Evolutionary conservation across 2,888 invertebrate genomes (phyloP), one percentile per base, ranked within the genome.

Genomic region (Parascotia fuliginaria): DNA sequence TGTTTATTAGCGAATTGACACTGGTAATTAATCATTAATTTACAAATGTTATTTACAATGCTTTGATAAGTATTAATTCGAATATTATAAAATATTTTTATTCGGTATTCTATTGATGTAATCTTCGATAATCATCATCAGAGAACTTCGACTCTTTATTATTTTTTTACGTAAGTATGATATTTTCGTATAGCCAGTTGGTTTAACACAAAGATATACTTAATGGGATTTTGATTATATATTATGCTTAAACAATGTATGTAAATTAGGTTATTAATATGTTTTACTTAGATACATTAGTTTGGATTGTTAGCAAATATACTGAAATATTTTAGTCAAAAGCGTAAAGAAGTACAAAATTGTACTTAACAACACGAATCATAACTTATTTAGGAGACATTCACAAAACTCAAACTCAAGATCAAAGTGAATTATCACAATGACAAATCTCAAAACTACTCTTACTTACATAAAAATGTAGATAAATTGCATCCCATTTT

Each of bases 1-100:
- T 75, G 75, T 77, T 70, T 71, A 64, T 68, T 63, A 67, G 60
- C 58, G 53, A 60, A 65, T 64, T 69, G 64, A 56, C 57, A 56
- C 51, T 51, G 16, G 44, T 60, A 65, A 58, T 65, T 68, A 68
- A 54, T 52, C 7, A 52, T 29, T 47, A 12, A 24, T 12, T 7
- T 13, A 13, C 13, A 13, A 13, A 31, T 7, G 13, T 13, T 31
- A 1, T 6, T 6, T 14, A 5, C 13, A 13, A 7, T 13, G 31
- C 31, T 13, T 5, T 6, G 5, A 13, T 31, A 13, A 12, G 12
- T 24, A 19, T 19, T 2, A 19, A 5, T 2, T 29, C 5, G 1
- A 1, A 1, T 1, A 29, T 29, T 29, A 29, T 11, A 29, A 11
- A 29, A 29, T 11, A 29, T 29, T 29, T 28, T 19, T n/a, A n/a